Percentiles rank a stretch among this genome's conserved stretches.
Conservation (phyloP, 1,140 invertebrate species). For the Lepeophtheirus salmonis region DNA sequence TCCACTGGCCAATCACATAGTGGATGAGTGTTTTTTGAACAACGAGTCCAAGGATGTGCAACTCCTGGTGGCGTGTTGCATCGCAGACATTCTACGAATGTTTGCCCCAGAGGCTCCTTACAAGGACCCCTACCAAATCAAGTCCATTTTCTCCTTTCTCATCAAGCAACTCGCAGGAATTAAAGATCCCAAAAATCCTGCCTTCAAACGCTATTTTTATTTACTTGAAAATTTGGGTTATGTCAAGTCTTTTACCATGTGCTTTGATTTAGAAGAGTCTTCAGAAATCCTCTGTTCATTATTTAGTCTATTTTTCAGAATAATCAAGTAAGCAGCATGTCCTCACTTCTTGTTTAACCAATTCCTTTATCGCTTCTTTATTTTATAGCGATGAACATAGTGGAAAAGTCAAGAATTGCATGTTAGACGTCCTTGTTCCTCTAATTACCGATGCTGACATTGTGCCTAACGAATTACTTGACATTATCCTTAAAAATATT, state of each 20-base stretch:
- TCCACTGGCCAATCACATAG: constrained; percentile 75
- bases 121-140: constrained; percentile 79
- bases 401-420: constrained; percentile 83
- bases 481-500: constrained; percentile 82
- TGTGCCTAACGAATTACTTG: constrained; percentile 75
- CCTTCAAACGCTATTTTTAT: constrained; percentile 95
- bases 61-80: constrained; percentile 81
- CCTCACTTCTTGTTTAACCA: too few relatives aligned
- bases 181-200: constrained; percentile 86
- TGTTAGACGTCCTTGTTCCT: constrained; percentile 81
- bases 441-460: constrained; percentile 86
- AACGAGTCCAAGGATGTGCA: constrained; percentile 64
- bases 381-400: constrained; percentile 72
- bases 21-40: constrained; percentile 73
- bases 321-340: constrained; percentile 82
- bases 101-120: constrained; percentile 97
- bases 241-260: constrained; percentile 97
- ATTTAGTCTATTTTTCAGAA: constrained; percentile 87
- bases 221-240: constrained; percentile 83
- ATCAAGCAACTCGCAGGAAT: constrained; percentile 82
- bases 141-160: constrained; percentile 85
- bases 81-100: constrained; percentile 88
- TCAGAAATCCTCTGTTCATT: constrained; percentile 88
- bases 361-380: background rate
- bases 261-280: constrained; percentile 89